Base-by-base conservation (phyloP, 2,888 invertebrate genomes). In the Teleiodes luculella region DNA sequence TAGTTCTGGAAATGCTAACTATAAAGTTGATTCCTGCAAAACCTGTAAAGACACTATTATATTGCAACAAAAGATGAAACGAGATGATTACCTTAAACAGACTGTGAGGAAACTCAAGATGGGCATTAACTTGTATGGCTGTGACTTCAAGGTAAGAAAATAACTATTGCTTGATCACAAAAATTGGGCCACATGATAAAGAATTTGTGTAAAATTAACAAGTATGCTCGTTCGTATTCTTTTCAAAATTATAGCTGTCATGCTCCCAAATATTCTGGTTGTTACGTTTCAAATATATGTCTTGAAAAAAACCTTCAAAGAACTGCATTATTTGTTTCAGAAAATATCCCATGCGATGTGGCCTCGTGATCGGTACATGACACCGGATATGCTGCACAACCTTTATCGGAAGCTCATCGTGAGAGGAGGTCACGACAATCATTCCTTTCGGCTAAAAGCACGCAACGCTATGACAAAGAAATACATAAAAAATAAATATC, bases 51-150 rank as follows among this genome's bases (percentile, higher is more conserved):
- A 85, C 58, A 86, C 87, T 0, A 52, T 64, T 1, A 49, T 64
- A 1, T 63, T 86, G 5, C 77, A 73, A 64, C 61, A 68, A 0
- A 88, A 87, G 68, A 56, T 84, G 30, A 56, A 54, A 11, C 70
- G 72, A 16, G 74, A 87, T 54, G 66, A 70, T 10, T 63, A 74
- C 36, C 67, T 87, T 28, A 80, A 75, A 57, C 61, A 67, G 52
- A 85, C 84, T 5, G 64, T 89, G 1, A 79, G 78, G 47, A 86
- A 82, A 62, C 73, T 90, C 3, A 89, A 87, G 65, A 57, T 79
- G 24, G 90, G 87, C n/a, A 83, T 90, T 31, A 82, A 87, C 57
- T 63, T 86, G 47, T 89, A 84, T 54, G 90, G 90, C 7, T 90
- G 90, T 55, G 78, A 90, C 69, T 90, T 90, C 60, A 86, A 86